Percentiles rank a stretch among this genome's conserved stretches.
phyloP scores from a whole-genome alignment of 2,113 vertebrate species.

The Marmota flaviventris region DNA sequence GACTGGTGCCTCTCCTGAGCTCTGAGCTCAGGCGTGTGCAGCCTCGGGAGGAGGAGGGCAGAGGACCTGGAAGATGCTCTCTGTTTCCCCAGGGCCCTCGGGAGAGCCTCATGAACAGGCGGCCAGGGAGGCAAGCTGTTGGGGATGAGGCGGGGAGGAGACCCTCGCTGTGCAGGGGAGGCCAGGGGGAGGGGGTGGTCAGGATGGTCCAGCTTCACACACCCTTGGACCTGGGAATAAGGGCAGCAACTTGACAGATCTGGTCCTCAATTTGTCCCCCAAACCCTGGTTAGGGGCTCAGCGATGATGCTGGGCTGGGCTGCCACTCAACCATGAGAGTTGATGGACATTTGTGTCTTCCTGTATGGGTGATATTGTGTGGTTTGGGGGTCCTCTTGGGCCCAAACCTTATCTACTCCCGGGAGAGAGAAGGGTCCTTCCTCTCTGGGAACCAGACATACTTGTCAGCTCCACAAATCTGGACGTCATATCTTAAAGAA shows the following conservation, averaged over 20 bases:
- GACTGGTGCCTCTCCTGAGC: not conserved
- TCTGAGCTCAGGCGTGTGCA: not conserved
- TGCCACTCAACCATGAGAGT: not conserved
- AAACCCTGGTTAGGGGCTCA: accelerated
- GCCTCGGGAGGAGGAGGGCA: accelerated
- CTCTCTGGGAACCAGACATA: not conserved
- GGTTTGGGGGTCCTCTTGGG: slow-evolving; percentile 67
- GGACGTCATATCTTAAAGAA: not conserved
- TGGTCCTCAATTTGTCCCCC: not conserved
- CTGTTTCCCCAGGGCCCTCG: not conserved
- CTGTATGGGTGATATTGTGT: accelerated
- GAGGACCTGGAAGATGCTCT: not conserved
- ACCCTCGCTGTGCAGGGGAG: not conserved
- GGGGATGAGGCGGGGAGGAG: too few relatives aligned
- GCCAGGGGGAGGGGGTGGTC: not conserved
- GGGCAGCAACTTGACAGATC: too few relatives aligned
- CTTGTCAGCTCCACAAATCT: not conserved
- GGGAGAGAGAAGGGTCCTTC: not conserved
- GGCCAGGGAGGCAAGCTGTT: too few relatives aligned
- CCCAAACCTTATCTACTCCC: not conserved
- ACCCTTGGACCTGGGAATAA: too few relatives aligned
- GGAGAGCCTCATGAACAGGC: not conserved
- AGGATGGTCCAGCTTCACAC: accelerated
- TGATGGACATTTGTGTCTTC: not conserved
- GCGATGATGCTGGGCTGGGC: not conserved